A percentile compares a stretch with the other conserved stretches of the same genome.
Evolutionary conservation across 2,113 vertebrate species (phyloP).

Genomic region (Indicator indicator): DNA sequence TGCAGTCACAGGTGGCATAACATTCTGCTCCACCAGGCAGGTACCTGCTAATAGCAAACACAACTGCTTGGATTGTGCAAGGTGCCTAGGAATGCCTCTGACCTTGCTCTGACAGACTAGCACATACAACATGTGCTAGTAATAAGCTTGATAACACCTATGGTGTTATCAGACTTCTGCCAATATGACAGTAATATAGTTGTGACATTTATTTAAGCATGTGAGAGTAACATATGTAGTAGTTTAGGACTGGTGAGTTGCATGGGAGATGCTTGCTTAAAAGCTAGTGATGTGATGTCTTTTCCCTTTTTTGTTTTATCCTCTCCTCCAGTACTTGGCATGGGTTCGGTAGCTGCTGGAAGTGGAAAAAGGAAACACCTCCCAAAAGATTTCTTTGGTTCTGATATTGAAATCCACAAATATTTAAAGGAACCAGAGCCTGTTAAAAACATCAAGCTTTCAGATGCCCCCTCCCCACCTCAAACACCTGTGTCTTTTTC

Average conservation of each 20-base stretch:
- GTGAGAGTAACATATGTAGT: background rate
- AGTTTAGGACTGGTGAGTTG: background rate
- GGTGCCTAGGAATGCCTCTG: background rate
- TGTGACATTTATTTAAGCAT: background rate
- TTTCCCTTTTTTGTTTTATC: conserved; percentile 29
- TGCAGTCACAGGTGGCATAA: background rate
- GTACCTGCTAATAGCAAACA: background rate
- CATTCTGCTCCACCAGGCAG: background rate
- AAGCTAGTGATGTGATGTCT: background rate
- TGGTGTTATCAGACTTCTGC: background rate
- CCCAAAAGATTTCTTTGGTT: background rate
- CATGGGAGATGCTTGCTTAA: background rate
- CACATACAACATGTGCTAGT: too few relatives aligned
- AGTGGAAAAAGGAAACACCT: conserved; percentile 29
- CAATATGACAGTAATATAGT: background rate
- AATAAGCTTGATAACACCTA: background rate
- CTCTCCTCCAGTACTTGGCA: conserved; percentile 1
- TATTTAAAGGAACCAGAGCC: background rate
- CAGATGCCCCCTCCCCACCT: background rate
- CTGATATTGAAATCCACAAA: background rate
- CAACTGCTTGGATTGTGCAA: background rate
- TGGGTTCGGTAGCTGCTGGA: background rate
- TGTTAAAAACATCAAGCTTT: background rate
- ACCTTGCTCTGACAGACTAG: background rate
- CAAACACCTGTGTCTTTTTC: background rate